These are phyloP conservation scores for Onthophagus taurus DNA, from an alignment of 1,140 invertebrate species.

Conservation along the genomic window DNA sequence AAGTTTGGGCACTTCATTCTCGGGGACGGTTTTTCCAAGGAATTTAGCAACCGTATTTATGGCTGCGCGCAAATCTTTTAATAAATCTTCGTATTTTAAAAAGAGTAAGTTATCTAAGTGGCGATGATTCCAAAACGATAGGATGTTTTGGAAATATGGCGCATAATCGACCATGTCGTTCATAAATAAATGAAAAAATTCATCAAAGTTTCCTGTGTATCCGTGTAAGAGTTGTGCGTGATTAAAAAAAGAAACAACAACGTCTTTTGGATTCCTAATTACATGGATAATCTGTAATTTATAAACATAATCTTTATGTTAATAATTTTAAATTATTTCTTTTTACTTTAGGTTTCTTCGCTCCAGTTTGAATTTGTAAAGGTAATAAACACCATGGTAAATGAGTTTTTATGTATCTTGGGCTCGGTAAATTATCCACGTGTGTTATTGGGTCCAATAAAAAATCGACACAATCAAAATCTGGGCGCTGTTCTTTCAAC, in stretches of 20 bases:
- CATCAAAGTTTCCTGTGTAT: conserved; percentile 50
- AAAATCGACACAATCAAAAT: background rate
- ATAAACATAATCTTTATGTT: conserved; percentile 9
- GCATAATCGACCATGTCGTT: conserved; percentile 37
- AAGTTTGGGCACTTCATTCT: conserved; percentile 43
- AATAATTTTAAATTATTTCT: conserved; percentile 6
- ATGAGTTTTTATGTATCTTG: conserved; percentile 61
- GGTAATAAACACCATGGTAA: conserved; percentile 59
- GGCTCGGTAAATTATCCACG: conserved; percentile 35
- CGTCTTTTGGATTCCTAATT: conserved; percentile 71
- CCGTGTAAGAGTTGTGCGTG: conserved; percentile 52
- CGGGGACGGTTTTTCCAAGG: conserved; percentile 42
- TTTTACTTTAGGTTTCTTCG: conserved; percentile 42
- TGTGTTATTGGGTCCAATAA: background rate
- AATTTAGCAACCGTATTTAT: conserved; percentile 50
- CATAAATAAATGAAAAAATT: conserved; percentile 55
- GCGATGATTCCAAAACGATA: conserved; percentile 47
- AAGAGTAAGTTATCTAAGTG: conserved; percentile 49
- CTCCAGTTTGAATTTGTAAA: conserved; percentile 41
- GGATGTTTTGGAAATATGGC: conserved; percentile 52
- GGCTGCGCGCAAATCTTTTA: conserved; percentile 48
- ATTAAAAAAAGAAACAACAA: conserved; percentile 67
- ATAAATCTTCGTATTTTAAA: conserved; percentile 59
- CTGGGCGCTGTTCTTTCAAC: background rate
- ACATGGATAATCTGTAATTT: conserved; percentile 70